Base-by-base conservation (phyloP, 2,113 vertebrate genomes). In the Pollachius pollachius region DNA sequence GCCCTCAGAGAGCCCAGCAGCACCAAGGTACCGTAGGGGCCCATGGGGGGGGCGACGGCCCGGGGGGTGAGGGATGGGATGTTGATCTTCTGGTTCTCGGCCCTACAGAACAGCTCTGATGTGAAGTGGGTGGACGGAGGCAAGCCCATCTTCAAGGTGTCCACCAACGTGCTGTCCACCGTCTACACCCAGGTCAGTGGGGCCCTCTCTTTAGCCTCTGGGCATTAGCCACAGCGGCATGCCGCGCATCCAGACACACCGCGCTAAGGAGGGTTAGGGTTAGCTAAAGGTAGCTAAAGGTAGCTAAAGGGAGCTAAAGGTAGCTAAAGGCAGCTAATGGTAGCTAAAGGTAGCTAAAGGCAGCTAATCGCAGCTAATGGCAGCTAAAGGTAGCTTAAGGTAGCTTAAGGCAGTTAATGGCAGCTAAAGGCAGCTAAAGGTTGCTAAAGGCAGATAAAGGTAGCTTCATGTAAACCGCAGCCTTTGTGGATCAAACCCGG, bases 41-140 rank as follows among this genome's bases (percentile, higher is more conserved):
- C 6, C n/a, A 18, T 54, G 27, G 25, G 11, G 41, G 41, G 41
- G 41, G 41, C 12, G 41, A 7, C 11, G 41, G 12, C n/a, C n/a
- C n/a, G 41, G 12, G 23, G 23, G 23, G 23, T 23, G 23, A 23
- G 23, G 54, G 2, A 7, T 1, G 17, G 1, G 54, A 3, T 17
- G 15, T 16, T 52, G 65, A 8, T n/a, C 21, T 9, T 2, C 23
- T 23, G 23, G 19, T 25, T 9, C 15, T 63, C 66, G 68, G 52
- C 17, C 69, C 78, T 85, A 87, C 85, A 95, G 76, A 88, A 84
- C 0, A 89, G 92, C 81, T 91, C 93, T 57, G 96, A 99, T 68
- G 79, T 97, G 65, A 99, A 97, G 74, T 99, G 96, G 97, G 95
- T 99, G 0, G 97, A 99, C 59, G 89, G 94, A 69, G 96, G 95